Percentiles rank a stretch among this genome's conserved stretches.
Evolutionary conservation across 2,797 vertebrate genomes (phyloP).

Genomic region (Calcarius lapponicus): DNA sequence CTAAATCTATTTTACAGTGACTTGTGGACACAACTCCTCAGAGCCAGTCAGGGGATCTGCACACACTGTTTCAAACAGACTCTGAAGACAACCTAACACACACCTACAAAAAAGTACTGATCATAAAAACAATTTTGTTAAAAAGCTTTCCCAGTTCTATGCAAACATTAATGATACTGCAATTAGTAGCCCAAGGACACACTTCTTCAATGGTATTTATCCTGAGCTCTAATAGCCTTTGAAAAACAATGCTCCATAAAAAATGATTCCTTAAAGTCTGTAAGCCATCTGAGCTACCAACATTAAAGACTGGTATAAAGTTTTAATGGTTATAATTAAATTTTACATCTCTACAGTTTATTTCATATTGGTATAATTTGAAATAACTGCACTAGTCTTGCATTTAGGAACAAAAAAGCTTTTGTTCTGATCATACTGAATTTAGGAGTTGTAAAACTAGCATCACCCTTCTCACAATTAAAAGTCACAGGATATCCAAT

Average conservation of each 20-base stretch:
- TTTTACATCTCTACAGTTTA: not conserved
- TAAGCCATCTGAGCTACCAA: not conserved
- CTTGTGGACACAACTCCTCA: not conserved
- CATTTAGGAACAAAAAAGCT: not conserved
- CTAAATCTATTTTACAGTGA: not conserved
- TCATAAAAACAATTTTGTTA: not conserved
- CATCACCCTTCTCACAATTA: not conserved
- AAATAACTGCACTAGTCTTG: not conserved
- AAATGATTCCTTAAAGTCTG: not conserved
- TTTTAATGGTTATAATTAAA: not conserved
- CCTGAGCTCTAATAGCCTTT: not conserved
- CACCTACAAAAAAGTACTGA: not conserved
- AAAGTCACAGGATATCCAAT: slow-evolving; percentile 2
- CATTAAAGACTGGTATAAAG: not conserved
- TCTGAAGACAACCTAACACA: not conserved
- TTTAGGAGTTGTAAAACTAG: not conserved
- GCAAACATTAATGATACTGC: not conserved
- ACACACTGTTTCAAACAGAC: not conserved
- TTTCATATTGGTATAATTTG: not conserved
- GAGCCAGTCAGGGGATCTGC: not conserved
- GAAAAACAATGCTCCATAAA: not conserved
- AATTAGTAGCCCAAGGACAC: not conserved
- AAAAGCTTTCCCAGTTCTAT: not conserved
- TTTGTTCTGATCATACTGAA: not conserved
- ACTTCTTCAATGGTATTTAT: not conserved